Evolutionary conservation across 1,140 invertebrate species (phyloP).

Genomic region (Cydia pomonella): DNA sequence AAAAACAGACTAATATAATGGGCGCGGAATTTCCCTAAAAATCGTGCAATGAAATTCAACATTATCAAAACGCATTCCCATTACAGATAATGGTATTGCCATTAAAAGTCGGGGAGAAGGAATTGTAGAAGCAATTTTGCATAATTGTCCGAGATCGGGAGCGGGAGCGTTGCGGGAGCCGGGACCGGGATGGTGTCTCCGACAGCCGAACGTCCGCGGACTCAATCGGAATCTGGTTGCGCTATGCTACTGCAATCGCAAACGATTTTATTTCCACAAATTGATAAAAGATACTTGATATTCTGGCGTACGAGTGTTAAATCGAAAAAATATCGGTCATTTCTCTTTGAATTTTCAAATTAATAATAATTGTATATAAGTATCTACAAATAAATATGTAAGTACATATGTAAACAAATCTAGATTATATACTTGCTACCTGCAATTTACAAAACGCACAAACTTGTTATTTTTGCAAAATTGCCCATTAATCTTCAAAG

Average conservation of each 20-base stretch:
- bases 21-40: conserved; percentile 61
- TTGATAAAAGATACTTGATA: conserved; percentile 4
- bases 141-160: conserved; percentile 76
- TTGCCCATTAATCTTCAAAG: conserved; percentile 59
- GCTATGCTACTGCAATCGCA: conserved; percentile 73
- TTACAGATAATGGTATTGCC: conserved; percentile 76
- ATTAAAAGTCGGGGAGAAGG: conserved; percentile 72
- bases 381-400: not conserved
- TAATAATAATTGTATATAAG: not conserved
- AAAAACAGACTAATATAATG: conserved; percentile 52
- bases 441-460: conserved; percentile 18
- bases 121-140: conserved; percentile 79
- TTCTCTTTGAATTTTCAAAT: no score
- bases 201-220: conserved; percentile 76
- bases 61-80: conserved; percentile 76
- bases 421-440: not conserved
- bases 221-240: conserved; percentile 77
- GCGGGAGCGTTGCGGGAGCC: conserved; percentile 43
- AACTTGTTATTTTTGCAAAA: conserved; percentile 24
- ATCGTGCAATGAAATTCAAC: conserved; percentile 72
- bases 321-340: no score
- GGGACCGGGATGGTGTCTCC: conserved; percentile 45
- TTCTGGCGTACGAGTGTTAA: not conserved
- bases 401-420: not conserved
- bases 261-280: conserved; percentile 49